Base-by-base conservation (phyloP, 2,888 invertebrate genomes). In the Trissonchulus latispiculum region DNA sequence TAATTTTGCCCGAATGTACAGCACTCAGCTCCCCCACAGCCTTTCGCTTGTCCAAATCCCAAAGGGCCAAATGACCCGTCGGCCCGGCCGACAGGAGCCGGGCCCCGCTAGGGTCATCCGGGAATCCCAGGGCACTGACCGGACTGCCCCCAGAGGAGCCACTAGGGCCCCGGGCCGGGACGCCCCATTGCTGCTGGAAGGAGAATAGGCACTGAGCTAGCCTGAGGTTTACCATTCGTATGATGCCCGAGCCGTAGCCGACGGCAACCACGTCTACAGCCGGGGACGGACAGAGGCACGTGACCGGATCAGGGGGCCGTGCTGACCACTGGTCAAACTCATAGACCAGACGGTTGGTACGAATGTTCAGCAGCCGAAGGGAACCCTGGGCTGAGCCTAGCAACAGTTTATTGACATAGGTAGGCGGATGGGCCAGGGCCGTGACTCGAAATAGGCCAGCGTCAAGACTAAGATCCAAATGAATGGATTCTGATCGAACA, bases 341-440 rank as follows among this genome's bases (percentile, higher is more conserved):
- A 36, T 73, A 73, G 69, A 94, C 86, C 77, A 91, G 84, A 80
- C 90, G 90, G 61, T 88, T 88, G 31, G 89, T 89, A 72, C 90
- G 90, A 3, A 96, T 85, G 84, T 97, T 97, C 92, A 97, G 83
- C 77, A 84, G 83, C 80, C 94, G 93, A 77, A 96, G 80, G 62
- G 86, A 84, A 0, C 95, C 95, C 82, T 93, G 91, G 73, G 89
- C 87, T 78, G 93, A 93, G 0, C 91, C 95, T 61, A 96, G 85
- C 36, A 96, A 83, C 75, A 97, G 88, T 82, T 99, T 99, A 83
- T 99, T 97, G 28, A 95, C 84, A 83, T 97, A 99, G 0, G 96
- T 93, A 33, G 89, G 90, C 0, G 97, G 99, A 86, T 99, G 99
- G 73, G 91, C 86, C n/a, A 95, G 77, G 0, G 91, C 87, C 0